Base-by-base conservation (phyloP, 92 coral and sea anemone genomes). In the Heliopora coerulea region DNA sequence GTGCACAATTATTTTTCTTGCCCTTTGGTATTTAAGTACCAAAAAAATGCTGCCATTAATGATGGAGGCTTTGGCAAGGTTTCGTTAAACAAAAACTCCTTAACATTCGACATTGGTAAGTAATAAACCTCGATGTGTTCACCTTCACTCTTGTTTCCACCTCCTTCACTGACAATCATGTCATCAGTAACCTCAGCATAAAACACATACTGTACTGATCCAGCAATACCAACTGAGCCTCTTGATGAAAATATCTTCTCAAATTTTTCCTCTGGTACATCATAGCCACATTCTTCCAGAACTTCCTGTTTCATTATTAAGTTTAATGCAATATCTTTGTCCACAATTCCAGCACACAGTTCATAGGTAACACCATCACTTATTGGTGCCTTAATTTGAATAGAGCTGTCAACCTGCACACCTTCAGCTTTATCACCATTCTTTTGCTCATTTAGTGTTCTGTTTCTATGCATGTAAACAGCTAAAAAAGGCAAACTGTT, bases 341-440 rank as follows among this genome's bases (percentile, higher is more conserved):
- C 99, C 19, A 95, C 82, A 33, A 95, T 95, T 59, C 99, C 99
- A 3, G 99, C 99, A 78, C 99, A 95, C 5, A 95, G 82, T 86
- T 95, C 99, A 56, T 90, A 95, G 14, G 99, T 95, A 18, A 95
- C 84, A 24, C 97, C 98, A 37, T 79, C 80, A 42, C 69, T 65
- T 30, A 80, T 67, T 7, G 88, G 82, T 5, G 97, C 99, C 20
- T 78, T 79, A 14, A 93, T 85, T 18, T 84, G 81, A 3, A 79
- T 62, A 20, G 86, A 60, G 4, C 83, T 68, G 44, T 90, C 89
- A 59, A 90, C 99, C 9, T 84, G 74, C 60, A 39, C 54, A 49
- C 84, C 84, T 49, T 56, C 23, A 54, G 82, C 77, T 6, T 78
- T 49, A 30, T 72, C 87, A 35, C 29, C 49, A 3, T 33, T 0